Evolutionary conservation across 2,888 invertebrate genomes (phyloP), one percentile per base, ranked within the genome.

Genomic region (Rhamphomyia laevipes): DNA sequence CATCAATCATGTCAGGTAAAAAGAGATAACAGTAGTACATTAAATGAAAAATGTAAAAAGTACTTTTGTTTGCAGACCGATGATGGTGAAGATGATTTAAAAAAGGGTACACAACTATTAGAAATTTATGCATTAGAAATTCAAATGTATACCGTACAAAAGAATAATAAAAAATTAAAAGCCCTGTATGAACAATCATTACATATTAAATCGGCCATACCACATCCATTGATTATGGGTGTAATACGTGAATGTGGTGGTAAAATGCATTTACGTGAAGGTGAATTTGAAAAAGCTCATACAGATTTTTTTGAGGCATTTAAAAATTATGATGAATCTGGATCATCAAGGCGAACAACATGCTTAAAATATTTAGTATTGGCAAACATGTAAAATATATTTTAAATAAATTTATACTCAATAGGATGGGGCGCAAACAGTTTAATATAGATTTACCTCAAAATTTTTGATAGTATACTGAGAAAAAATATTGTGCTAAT

Each of bases 241-340:
- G 96, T 99, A 31, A 99, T 99, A 53, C 77, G 96, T 83, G 97
- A 99, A 73, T 99, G 97, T 71, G 99, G 97, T 6, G 99, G 99
- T 0, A 99, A 99, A 73, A 99, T 99, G 99, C 97, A 99, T 73
- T 74, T 99, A 43, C 80, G 97, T 18, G 97, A 99, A 74, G 95
- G 94, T 5, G 96, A 97, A 73, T 99, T 96, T 68, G 96, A 96
- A 67, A 90, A 94, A 67, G 97, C 99, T 2, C 97, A 99, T 71
- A 97, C 96, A 10, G 97, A 99, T 70, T 99, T 99, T 73, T 99
- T 99, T 70, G 97, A 99, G 71, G 96, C 97, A 3, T 97, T 97
- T 68, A 96, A 97, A 73, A 99, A 97, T 68, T 99, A 99, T 66
- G 99, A 99, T 74, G 99, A 99, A 72, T 95, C 95, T 13, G 99